Evolutionary conservation across 2,888 invertebrate genomes (phyloP).

Genomic region (Tetragonula carbonaria): DNA sequence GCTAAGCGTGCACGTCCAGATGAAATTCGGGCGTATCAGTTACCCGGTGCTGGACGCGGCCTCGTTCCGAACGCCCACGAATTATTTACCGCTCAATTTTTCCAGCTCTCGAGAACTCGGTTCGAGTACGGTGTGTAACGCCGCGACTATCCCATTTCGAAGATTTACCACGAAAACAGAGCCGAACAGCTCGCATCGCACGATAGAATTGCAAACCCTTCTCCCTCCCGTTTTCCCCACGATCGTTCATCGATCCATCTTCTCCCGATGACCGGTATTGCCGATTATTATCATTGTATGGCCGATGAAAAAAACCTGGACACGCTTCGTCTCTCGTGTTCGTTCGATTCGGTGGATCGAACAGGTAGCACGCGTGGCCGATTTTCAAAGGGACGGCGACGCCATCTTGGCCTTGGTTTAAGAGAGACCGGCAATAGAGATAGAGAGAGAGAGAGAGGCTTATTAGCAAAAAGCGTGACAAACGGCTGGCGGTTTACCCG

Average conservation of each 20-base stretch:
- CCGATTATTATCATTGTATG: slow-evolving; percentile 9
- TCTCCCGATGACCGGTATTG: slow-evolving; percentile 4
- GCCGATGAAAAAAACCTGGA: not conserved
- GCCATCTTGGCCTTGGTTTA: slow-evolving; percentile 46
- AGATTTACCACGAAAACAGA: slow-evolving; percentile 44
- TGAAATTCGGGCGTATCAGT: slow-evolving; percentile 68
- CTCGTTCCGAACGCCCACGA: slow-evolving; percentile 27
- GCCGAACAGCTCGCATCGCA: not conserved
- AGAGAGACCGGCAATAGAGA: slow-evolving; percentile 61
- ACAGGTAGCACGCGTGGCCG: slow-evolving; percentile 20
- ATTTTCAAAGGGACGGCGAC: slow-evolving; percentile 53
- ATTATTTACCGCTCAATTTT: slow-evolving; percentile 55
- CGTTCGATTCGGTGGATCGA: not conserved
- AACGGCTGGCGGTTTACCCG: slow-evolving; percentile 79
- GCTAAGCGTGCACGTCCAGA: slow-evolving; percentile 64
- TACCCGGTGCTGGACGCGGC: slow-evolving; percentile 36
- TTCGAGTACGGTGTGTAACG: slow-evolving; percentile 24
- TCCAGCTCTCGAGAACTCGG: slow-evolving; percentile 23
- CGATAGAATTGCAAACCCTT: not conserved
- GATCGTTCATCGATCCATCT: slow-evolving; percentile 13
- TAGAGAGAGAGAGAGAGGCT: slow-evolving; percentile 67
- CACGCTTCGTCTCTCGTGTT: not conserved
- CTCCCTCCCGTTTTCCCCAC: not conserved
- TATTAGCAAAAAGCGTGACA: slow-evolving; percentile 81
- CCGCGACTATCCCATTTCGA: slow-evolving; percentile 19